phyloP scores from a whole-genome alignment of 2,888 invertebrate genomes.

The Acanthosepion esculentum region DNA sequence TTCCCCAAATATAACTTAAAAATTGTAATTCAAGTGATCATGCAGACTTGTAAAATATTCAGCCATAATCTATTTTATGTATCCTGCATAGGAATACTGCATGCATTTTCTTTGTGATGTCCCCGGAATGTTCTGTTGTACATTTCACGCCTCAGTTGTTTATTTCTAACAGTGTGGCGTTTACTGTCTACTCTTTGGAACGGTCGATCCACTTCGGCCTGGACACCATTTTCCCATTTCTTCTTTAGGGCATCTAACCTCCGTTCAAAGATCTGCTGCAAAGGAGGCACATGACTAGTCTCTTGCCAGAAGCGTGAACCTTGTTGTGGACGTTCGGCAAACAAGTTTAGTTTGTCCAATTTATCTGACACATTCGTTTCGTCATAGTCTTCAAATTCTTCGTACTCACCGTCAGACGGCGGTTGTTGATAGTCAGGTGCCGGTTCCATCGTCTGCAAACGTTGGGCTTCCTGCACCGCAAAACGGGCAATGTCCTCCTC shows the following conservation, averaged over 20 bases:
- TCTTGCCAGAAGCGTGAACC: conserved; percentile 50
- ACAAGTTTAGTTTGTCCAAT: conserved; percentile 52
- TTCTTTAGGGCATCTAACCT: conserved; percentile 65
- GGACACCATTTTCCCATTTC: conserved; percentile 60
- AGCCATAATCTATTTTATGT: not conserved
- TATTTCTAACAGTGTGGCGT: conserved; percentile 56
- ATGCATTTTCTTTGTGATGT: not conserved
- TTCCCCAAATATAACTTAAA: too few species aligned
- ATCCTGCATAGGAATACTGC: not conserved
- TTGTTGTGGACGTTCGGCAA: conserved; percentile 52
- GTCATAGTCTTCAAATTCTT: conserved; percentile 51
- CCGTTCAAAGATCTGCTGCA: conserved; percentile 68
- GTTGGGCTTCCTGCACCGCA: conserved; percentile 67
- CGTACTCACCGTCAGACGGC: conserved; percentile 54
- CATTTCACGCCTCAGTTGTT: conserved; percentile 61
- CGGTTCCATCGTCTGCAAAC: conserved; percentile 66
- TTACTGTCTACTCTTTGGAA: conserved; percentile 58
- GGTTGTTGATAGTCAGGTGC: conserved; percentile 66
- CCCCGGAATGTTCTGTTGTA: conserved; percentile 60
- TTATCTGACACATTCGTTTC: conserved; percentile 52
- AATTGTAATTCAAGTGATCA: not conserved
- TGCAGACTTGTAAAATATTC: not conserved
- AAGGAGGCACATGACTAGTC: conserved; percentile 59
- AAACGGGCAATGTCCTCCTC: conserved; percentile 70
- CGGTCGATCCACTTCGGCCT: conserved; percentile 54